Evolutionary conservation across 2,113 vertebrate genomes (phyloP), one percentile per base, ranked within the genome.

Genomic region (Scomber japonicus): DNA sequence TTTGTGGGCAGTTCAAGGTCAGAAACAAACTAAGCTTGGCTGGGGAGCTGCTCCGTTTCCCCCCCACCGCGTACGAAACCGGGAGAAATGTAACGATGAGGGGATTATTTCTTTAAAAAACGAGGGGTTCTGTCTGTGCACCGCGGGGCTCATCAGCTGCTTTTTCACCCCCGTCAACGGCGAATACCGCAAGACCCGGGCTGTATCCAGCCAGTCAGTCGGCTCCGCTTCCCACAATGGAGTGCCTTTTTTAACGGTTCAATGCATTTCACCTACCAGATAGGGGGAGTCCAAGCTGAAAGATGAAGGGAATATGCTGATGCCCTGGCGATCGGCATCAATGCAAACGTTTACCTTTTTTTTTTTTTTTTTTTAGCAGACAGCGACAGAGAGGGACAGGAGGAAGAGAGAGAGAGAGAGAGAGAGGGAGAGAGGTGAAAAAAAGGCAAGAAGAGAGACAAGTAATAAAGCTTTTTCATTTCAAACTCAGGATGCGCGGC

Each of bases 201-300:
- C 80, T 75, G 46, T 63, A 95, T 96, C 94, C 94, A 95, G 95
- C 96, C 35, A 40, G 35, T 40, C 97, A 96, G 96, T 94, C 96
- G 94, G 94, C 96, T 94, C 72, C 93, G 96, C 72, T 76, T 94
- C 93, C 96, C 95, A 97, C 97, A 98, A 97, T 97, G 96, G 96
- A 97, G 96, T 95, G 96, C 54, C 93, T 91, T 90, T 27, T 90
- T 93, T 96, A 95, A 96, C 96, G 97, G 96, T 96, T 97, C 97
- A 96, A 96, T 96, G 96, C 97, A 94, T 97, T 96, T 97, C 95
- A 96, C 96, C 96, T 96, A 96, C 96, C 96, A 96, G 97, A 97
- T 93, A 96, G 96, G 96, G 97, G 97, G 96, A 97, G 96, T 96
- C 96, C 96, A 92, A 93, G 95, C 95, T 93, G 95, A 96, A 95